Conservation (phyloP, 2,113 vertebrate species). For the cat (Felis catus) region DNA sequence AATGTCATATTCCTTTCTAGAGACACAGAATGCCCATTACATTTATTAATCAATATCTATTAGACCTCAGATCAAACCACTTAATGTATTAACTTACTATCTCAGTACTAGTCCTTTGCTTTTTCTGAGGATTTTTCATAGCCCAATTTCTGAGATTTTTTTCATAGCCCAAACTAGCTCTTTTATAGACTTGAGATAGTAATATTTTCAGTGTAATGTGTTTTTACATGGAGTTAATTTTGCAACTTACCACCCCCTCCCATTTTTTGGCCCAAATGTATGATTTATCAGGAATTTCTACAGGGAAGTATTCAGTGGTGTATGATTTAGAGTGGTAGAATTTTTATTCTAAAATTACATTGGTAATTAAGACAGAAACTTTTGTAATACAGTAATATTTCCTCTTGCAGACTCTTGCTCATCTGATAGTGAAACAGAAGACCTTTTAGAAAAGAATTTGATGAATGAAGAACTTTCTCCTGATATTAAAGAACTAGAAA, state of each 20-base stretch:
- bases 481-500: conserved; percentile 83
- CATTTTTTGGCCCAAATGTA: conserved; percentile 7
- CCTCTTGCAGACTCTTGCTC: conserved; percentile 85
- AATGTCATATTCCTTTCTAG: conserved; percentile 22
- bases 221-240: conserved; percentile 38
- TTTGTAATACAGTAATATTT: conserved; percentile 44
- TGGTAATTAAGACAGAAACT: not conserved
- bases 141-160: too few relatives aligned
- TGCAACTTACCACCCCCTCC: not conserved
- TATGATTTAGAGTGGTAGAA: not conserved
- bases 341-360: conserved; percentile 7
- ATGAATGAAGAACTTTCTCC: conserved; percentile 86
- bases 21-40: not conserved
- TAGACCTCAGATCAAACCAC: not conserved
- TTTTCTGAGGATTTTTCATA: not conserved
- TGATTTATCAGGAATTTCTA: not conserved
- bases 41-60: not conserved
- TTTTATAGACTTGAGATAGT: not conserved
- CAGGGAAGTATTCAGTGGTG: not conserved
- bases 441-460: conserved; percentile 86
- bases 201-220: not conserved
- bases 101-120: not conserved
- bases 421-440: conserved; percentile 89
- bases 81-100: not conserved
- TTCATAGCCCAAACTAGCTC: not conserved